Evolutionary conservation across 2,113 vertebrate genomes (phyloP).

Genomic region (Scortum barcoo): DNA sequence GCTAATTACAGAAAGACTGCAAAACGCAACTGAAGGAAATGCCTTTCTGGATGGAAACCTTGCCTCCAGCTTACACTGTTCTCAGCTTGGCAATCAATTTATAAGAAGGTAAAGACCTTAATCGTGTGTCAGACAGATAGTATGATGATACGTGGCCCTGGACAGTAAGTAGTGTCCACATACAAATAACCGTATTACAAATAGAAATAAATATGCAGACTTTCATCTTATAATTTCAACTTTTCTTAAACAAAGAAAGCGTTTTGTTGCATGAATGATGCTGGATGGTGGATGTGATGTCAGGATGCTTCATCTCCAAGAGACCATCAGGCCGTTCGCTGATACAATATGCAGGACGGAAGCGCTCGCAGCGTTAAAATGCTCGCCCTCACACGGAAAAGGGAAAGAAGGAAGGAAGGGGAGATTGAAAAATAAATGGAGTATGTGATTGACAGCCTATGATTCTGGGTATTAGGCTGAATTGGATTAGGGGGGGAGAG

Average conservation of each 20-base stretch:
- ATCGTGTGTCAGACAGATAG: not conserved
- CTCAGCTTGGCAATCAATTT: not conserved
- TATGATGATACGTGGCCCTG: not conserved
- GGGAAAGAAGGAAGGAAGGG: conserved; percentile 14
- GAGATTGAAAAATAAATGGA: conserved; percentile 81
- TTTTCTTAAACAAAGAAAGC: not conserved
- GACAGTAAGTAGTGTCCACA: not conserved
- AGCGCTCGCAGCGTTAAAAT: conserved; percentile 43
- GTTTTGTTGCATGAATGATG: not conserved
- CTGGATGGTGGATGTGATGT: not conserved
- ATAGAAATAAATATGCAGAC: not conserved
- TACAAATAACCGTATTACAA: not conserved
- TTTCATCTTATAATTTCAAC: too few relatives aligned
- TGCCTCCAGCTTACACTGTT: not conserved
- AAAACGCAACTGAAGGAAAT: not conserved
- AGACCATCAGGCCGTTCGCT: conserved; percentile 1
- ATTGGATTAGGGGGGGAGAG: conserved; percentile 67
- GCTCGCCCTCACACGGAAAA: conserved; percentile 45
- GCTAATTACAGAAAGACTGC: conserved; percentile 43
- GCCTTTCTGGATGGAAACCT: not conserved
- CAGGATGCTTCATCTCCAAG: not conserved
- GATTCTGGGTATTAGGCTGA: conserved; percentile 72
- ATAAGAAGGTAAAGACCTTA: not conserved
- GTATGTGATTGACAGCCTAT: conserved; percentile 74
- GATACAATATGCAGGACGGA: conserved; percentile 53